These are phyloP conservation scores for Pholis gunnellus DNA, from an alignment of 2,113 vertebrate genomes.

Conservation along the genomic window DNA sequence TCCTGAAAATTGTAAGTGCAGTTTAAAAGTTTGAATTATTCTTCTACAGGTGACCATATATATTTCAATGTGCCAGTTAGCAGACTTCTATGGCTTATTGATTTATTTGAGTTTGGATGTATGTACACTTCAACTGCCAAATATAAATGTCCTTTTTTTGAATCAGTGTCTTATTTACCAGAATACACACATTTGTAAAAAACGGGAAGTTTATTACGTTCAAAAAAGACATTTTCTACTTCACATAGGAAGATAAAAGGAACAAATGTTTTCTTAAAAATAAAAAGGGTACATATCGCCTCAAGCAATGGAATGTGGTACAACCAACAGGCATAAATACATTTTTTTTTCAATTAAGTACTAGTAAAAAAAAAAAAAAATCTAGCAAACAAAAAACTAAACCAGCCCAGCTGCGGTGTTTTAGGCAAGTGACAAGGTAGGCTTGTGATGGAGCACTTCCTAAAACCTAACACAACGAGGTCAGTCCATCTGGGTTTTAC, in stretches of 20 bases:
- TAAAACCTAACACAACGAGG: conserved; percentile 81
- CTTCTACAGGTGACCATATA: conserved; percentile 51
- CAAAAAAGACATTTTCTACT: conserved; percentile 76
- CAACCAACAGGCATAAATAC: conserved; percentile 87
- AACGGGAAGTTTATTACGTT: conserved; percentile 78
- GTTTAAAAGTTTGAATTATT: conserved; percentile 41
- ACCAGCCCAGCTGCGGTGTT: conserved; percentile 92
- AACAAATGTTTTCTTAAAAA: conserved; percentile 57
- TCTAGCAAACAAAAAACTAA: conserved; percentile 87
- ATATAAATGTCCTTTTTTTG: conserved; percentile 67
- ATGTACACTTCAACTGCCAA: conserved; percentile 67
- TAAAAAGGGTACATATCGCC: conserved; percentile 68
- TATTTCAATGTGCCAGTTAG: conserved; percentile 48
- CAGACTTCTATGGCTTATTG: conserved; percentile 36
- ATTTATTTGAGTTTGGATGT: conserved; percentile 66
- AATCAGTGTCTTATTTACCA: conserved; percentile 50
- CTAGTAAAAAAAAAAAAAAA: conserved; percentile 81
- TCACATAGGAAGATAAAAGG: conserved; percentile 73
- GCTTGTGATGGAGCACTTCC: conserved; percentile 86
- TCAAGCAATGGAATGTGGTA: conserved; percentile 85
- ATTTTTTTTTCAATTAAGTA: conserved; percentile 89
- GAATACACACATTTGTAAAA: conserved; percentile 38
- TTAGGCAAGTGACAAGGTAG: conserved; percentile 82
- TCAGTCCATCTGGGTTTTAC: conserved; percentile 82
- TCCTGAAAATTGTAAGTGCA: conserved; percentile 48